Base-by-base conservation (phyloP, 2,888 invertebrate genomes). In the Nomada flava region DNA sequence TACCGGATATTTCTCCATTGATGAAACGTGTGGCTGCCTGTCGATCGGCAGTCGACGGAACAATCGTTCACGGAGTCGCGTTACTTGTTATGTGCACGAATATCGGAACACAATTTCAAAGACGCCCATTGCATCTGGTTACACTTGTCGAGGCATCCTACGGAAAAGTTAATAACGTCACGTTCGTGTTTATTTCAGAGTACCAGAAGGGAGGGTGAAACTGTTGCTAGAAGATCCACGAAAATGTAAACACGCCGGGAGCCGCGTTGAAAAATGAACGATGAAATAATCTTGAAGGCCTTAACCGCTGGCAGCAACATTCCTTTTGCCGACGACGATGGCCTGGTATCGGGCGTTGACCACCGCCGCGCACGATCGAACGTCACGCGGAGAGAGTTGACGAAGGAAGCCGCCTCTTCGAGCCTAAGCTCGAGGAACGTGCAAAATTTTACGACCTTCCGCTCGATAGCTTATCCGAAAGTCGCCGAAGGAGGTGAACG, bases 301-400 rank as follows among this genome's bases (percentile, higher is more conserved):
- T 62, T 87, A 62, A 75, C 80, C 68, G 86, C 65, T 68, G 86
- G 82, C 73, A 81, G 80, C n/a, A 88, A 81, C 77, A 89, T 90
- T 82, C 89, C 89, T 20, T 91, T 87, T 76, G 87, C 85, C 71
- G 90, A 90, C 79, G 89, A 89, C 75, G 90, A 91, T 83, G 89
- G 84, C 53, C 29, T 52, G 65, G 29, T 47, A 15, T 13, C 70
- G 64, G 82, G 62, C 65, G 53, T 60, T 15, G 82, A 77, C 10
- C 75, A 72, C 42, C 72, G 72, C 42, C 81, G 73, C 11, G 73
- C 72, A 26, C 81, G 84, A 59, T 77, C 81, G 67, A 77, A 44
- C 71, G 52, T 82, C 57, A 20, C 75, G 60, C 73, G 76, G 59
- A 53, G 68, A 53, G 71, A 80, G 47, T 71, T 76, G 73, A 78